phyloP scores from a whole-genome alignment of 2,113 vertebrate genomes.

The Clarias macrocephalus region DNA sequence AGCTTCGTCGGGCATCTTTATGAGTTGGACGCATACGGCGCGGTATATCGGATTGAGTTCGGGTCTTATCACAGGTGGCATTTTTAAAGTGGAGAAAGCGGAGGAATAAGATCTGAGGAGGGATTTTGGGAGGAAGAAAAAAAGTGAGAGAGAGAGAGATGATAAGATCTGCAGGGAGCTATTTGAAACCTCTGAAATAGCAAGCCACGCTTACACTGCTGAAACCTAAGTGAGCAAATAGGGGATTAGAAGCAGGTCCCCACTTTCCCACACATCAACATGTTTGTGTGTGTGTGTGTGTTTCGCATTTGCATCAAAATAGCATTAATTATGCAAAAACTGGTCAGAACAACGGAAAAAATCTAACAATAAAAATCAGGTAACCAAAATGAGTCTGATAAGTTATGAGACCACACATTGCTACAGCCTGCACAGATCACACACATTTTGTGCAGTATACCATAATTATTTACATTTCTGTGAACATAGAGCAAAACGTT shows the following conservation, averaged over 20 bases:
- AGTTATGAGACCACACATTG: constrained; percentile 5
- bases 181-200: constrained; percentile 41
- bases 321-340: constrained; percentile 4
- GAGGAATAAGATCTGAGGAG: constrained; percentile 37
- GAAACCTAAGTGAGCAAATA: constrained; percentile 31
- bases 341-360: not conserved
- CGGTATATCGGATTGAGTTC: constrained; percentile 19
- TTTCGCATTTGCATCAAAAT: not conserved
- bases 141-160: constrained; percentile 2
- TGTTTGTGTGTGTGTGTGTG: constrained; percentile 2
- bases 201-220: constrained; percentile 25
- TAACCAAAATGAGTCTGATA: not conserved
- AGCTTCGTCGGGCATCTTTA: not conserved
- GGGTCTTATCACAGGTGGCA: constrained; percentile 21
- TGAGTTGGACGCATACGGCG: not conserved
- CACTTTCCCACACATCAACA: constrained; percentile 13
- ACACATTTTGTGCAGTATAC: not conserved
- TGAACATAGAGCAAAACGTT: not conserved
- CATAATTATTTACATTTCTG: not conserved
- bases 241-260: constrained; percentile 25
- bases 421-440: not conserved
- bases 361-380: not conserved
- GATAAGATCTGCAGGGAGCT: constrained; percentile 32
- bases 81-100: constrained; percentile 23
- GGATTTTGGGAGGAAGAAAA: constrained; percentile 15